These are phyloP conservation scores for Hyposmocoma kahamanoa DNA, from an alignment of 1,140 invertebrate genomes.

Conservation along the genomic window DNA sequence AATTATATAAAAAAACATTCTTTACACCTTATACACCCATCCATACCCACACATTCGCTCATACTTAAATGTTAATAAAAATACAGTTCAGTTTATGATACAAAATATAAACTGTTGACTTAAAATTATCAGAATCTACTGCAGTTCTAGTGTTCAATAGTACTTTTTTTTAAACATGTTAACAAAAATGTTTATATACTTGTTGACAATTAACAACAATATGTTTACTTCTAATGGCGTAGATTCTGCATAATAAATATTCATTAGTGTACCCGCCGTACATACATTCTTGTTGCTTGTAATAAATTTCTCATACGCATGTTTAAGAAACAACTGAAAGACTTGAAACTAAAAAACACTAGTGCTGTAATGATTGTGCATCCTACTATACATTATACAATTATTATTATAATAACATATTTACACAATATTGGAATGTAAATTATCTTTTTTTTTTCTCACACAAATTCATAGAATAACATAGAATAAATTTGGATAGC, in stretches of 20 bases:
- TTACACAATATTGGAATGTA: conserved; percentile 51
- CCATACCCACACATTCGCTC: conserved; percentile 36
- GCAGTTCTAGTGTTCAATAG: conserved; percentile 19
- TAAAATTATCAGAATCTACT: conserved; percentile 33
- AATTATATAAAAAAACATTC: conserved; percentile 35
- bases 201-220: neutral
- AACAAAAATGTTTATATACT: neutral
- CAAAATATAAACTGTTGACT: conserved; percentile 47
- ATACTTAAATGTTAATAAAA: conserved; percentile 33
- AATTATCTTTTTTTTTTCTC: conserved; percentile 36
- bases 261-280: no score
- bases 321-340: no score
- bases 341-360: no score
- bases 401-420: conserved; percentile 41
- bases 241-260: neutral
- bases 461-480: conserved; percentile 2
- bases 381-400: conserved; percentile 65
- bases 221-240: no score
- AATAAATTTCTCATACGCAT: no score
- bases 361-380: no score
- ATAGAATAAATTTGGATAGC: no score
- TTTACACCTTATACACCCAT: conserved; percentile 35
- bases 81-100: conserved; percentile 55
- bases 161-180: neutral
- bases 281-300: no score